These are phyloP conservation scores for Craterocephalus amniculus DNA, from an alignment of 2,797 vertebrate genomes.

Conservation along the genomic window DNA sequence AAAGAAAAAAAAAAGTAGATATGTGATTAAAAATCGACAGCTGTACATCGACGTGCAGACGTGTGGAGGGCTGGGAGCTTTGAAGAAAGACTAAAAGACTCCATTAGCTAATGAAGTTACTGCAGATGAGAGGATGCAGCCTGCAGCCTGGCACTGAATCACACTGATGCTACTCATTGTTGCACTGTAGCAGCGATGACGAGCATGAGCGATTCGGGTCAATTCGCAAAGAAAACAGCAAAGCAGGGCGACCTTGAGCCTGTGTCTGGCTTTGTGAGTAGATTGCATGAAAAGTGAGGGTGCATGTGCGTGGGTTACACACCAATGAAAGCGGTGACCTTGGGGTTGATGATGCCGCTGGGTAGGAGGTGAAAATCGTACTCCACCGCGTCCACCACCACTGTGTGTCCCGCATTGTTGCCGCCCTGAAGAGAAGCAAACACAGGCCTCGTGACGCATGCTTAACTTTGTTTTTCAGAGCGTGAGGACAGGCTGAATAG, in stretches of 20 bases:
- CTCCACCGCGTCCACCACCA: slow-evolving; percentile 97
- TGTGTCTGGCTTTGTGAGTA: background rate
- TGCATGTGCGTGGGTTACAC: slow-evolving; percentile 66
- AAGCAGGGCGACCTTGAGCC: slow-evolving; percentile 22
- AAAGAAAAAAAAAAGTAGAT: slow-evolving; percentile 6
- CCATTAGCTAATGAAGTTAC: slow-evolving; percentile 80
- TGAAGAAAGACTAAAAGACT: slow-evolving; percentile 40
- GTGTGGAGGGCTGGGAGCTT: slow-evolving; percentile 19
- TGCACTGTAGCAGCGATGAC: slow-evolving; percentile 7
- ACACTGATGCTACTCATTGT: slow-evolving; percentile 38
- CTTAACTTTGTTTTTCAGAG: slow-evolving; percentile 31
- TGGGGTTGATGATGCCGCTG: slow-evolving; percentile 98
- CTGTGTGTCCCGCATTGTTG: slow-evolving; percentile 98
- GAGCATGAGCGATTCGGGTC: slow-evolving; percentile 21
- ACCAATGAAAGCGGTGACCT: slow-evolving; percentile 97
- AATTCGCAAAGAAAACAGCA: slow-evolving; percentile 18
- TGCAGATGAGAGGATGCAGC: slow-evolving; percentile 58
- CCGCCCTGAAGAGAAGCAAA: slow-evolving; percentile 86
- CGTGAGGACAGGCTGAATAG: slow-evolving; percentile 36
- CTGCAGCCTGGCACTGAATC: slow-evolving; percentile 60
- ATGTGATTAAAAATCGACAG: slow-evolving; percentile 16
- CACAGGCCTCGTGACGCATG: slow-evolving; percentile 12
- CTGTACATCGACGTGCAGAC: slow-evolving; percentile 27
- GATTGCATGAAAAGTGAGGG: background rate
- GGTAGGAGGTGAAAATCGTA: slow-evolving; percentile 99